Conservation (phyloP, 2,797 vertebrate species). For the Sebastolobus altivelis region DNA sequence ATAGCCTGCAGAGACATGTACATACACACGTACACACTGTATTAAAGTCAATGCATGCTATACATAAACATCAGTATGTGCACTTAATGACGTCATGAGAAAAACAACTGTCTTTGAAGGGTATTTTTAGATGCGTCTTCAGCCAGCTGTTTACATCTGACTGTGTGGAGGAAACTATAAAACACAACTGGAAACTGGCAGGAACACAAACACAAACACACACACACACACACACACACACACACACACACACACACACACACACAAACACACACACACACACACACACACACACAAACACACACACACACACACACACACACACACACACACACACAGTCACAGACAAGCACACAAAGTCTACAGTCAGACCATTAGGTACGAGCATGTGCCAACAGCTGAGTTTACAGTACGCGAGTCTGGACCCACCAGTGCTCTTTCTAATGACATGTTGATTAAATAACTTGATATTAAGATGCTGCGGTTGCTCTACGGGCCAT, state of each 20-base stretch:
- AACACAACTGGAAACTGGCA: conserved; percentile 51
- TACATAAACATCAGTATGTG: not conserved
- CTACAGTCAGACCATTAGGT: conserved; percentile 26
- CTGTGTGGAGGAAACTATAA: conserved; percentile 50
- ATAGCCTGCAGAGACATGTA: conserved; percentile 86
- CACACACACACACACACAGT: conserved; percentile 13
- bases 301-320: too few relatives aligned
- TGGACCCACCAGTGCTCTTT: conserved; percentile 46
- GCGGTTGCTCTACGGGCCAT: conserved; percentile 55
- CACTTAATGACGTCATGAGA: not conserved
- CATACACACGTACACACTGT: not conserved
- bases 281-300: too few relatives aligned
- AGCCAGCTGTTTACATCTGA: conserved; percentile 45
- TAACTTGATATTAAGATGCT: conserved; percentile 69
- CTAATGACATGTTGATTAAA: conserved; percentile 80
- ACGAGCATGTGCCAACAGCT: conserved; percentile 55
- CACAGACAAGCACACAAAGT: conserved; percentile 17
- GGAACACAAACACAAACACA: conserved; percentile 13
- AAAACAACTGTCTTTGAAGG: conserved; percentile 19
- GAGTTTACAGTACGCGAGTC: conserved; percentile 61
- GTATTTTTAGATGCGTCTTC: conserved; percentile 50
- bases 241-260: conserved; percentile 15
- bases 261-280: conserved; percentile 3
- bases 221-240: conserved; percentile 16
- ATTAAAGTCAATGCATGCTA: not conserved